phyloP scores from a whole-genome alignment of 2,797 vertebrate genomes.

The Eleutherodactylus coqui region DNA sequence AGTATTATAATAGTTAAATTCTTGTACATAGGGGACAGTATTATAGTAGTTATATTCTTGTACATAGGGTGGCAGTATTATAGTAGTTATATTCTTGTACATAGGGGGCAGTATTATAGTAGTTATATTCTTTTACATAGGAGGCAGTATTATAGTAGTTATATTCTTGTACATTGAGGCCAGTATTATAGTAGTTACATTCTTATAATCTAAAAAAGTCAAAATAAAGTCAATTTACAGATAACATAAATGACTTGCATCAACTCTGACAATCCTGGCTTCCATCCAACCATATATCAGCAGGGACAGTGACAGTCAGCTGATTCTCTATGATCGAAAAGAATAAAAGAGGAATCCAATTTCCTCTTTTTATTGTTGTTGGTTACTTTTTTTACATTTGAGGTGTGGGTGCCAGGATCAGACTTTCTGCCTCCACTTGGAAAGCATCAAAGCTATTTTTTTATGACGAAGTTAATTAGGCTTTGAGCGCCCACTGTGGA shows the following conservation, averaged over 20 bases:
- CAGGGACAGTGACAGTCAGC: not conserved
- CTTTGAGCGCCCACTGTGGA: slow-evolving; percentile 40
- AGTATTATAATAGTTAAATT: slow-evolving; percentile 25
- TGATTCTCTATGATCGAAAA: not conserved
- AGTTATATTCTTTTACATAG: slow-evolving; percentile 8
- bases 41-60: slow-evolving; percentile 15
- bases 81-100: slow-evolving; percentile 16
- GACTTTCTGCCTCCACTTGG: slow-evolving; percentile 17
- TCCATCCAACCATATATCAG: not conserved
- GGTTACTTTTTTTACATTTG: slow-evolving; percentile 24
- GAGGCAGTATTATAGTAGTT: not conserved
- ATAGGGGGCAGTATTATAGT: slow-evolving; percentile 23
- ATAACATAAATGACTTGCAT: not conserved
- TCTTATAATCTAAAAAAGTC: not conserved
- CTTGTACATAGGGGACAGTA: slow-evolving; percentile 5
- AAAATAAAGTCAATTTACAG: not conserved
- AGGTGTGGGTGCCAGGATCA: not conserved
- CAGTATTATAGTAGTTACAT: slow-evolving; percentile 11
- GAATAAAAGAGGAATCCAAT: not conserved
- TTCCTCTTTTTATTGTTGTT: not conserved
- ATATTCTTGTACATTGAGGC: not conserved
- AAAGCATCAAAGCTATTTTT: slow-evolving; percentile 36
- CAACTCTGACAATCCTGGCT: not conserved
- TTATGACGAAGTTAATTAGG: slow-evolving; percentile 49
- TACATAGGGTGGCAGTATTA: not conserved